Evolutionary conservation across 2,888 invertebrate species (phyloP), one percentile per base, ranked within the genome.

Genomic region (Listrodromus nycthemerus): DNA sequence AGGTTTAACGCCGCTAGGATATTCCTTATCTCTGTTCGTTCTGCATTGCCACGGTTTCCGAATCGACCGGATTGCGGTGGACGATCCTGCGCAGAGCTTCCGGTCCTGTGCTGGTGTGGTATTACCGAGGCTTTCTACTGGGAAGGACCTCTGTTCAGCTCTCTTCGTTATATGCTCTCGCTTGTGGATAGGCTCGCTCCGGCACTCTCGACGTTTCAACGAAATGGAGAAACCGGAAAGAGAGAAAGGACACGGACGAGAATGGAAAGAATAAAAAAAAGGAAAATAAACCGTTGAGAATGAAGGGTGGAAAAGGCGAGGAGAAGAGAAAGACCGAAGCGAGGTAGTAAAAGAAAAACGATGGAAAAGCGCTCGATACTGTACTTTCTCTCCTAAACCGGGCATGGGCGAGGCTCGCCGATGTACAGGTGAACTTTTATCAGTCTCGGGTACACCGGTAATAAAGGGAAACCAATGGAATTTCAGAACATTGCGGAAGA

Each of bases 1-100:
- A 79, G 79, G 79, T 79, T 81, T 82, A 80, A 79, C 50, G 55
- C 80, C 48, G 45, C 67, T 52, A 52, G 41, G 21, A 55, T 48
- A 61, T 73, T 73, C 74, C 50, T 63, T 37, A n/a, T 80, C 50
- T 73, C 63, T 73, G 73, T 71, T 69, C 73, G 63, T 79, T 76
- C 69, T 82, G 80, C 79, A 82, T 69, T 71, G 82, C 82, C 80
- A 83, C 75, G 83, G 81, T 85, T 85, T 71, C 81, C 66, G 83
- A 83, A 85, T 85, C 85, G 85, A 85, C 83, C 83, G 77, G 83
- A 84, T 84, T 85, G 81, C 76, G 74, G 83, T 82, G 79, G 83
- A 83, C 83, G 85, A 83, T 76, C 77, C 82, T 82, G 80, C 80
- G 80, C 80, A 80, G 81, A 84, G 73, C 80, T 77, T 84, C 81